These are phyloP conservation scores for Drosophila lacteicornis DNA, from an alignment of 1,140 invertebrate species.

Conservation along the genomic window DNA sequence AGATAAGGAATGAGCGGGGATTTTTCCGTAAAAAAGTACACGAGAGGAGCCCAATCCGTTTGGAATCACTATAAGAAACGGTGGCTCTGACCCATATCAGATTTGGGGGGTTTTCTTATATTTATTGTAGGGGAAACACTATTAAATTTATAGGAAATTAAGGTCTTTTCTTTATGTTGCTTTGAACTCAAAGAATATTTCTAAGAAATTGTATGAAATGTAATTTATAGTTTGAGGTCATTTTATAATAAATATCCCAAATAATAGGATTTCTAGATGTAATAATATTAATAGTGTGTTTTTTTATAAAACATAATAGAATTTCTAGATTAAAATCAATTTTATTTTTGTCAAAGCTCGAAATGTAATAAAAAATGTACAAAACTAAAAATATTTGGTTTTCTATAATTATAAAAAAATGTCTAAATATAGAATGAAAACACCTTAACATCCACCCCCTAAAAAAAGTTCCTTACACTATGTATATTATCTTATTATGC, in stretches of 20 bases:
- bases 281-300: no score
- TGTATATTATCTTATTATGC: no score
- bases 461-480: background rate
- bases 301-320: no score
- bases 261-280: no score
- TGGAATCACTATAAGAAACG: background rate
- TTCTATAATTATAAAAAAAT: background rate
- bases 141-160: background rate
- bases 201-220: background rate
- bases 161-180: background rate
- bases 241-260: background rate
- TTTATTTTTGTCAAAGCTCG: no score
- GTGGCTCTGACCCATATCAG: background rate
- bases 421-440: background rate
- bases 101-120: background rate
- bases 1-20: conserved; percentile 42
- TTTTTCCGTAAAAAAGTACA: conserved; percentile 28
- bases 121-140: background rate
- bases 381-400: no score
- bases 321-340: no score
- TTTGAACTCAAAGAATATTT: background rate
- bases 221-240: background rate
- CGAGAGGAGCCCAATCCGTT: background rate
- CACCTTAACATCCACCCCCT: background rate
- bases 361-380: no score